Evolutionary conservation across 1,140 invertebrate species (phyloP), one percentile per base, ranked within the genome.

Genomic region (Pectinophora gossypiella): DNA sequence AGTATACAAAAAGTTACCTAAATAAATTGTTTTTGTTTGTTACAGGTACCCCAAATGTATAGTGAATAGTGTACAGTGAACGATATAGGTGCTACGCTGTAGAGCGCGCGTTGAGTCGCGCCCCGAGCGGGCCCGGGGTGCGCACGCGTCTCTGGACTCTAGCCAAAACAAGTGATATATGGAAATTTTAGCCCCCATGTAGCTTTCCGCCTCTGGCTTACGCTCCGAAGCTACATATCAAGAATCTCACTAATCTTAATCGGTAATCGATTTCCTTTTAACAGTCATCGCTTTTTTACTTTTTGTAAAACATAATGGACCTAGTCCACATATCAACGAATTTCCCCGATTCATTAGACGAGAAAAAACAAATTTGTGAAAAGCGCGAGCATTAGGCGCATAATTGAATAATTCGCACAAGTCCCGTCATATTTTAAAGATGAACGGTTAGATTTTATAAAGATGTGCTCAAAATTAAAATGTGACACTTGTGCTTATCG

Each of bases 61-160:
- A 69, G 58, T 78, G 69, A 68, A 74, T 59, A 61, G 70, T 84
- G 81, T 83, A 80, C 71, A 83, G 74, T 77, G 67, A 76, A 72
- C 58, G 68, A 70, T 68, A 43, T 69, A 71, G 76, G 79, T 83
- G 79, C 79, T 85, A 78, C 59, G 64, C 63, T 63, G 59, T 47
- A 15, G 36, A 38, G 35, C 35, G 35, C 35, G 4, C 35, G 54
- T 54, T 59, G 60, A 42, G 54, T 51, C 55, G 58, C 56, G 38
- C 52, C 48, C 48, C 50, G 27, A 48, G n/a, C 3, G 4, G 27
- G 6, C 21, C 19, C 38, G 44, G n/a, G n/a, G n/a, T n/a, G n/a
- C 19, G 35, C 27, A 36, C 22, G 51, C 5, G 23, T 6, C 23
- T 27, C 23, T 12, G 12, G 36, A 6, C 3, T 2, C 36, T 40